Conservation (phyloP, 1,140 invertebrate genomes). For the Grapholita molesta region DNA sequence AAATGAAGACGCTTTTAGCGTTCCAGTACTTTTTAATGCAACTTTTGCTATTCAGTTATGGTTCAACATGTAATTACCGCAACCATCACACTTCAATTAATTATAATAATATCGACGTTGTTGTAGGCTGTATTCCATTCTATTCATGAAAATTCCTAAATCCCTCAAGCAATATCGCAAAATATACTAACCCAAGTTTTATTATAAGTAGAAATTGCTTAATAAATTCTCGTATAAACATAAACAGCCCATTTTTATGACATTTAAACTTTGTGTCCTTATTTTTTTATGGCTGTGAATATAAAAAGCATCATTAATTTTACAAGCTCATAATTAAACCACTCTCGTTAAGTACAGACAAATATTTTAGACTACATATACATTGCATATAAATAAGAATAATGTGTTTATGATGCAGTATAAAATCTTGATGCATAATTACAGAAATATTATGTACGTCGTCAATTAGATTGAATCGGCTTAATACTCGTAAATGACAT, state of each 20-base stretch:
- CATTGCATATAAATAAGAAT: neutral
- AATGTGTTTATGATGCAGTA: neutral
- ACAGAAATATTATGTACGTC: too few relatives aligned
- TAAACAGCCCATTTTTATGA: neutral
- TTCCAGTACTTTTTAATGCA: too few relatives aligned
- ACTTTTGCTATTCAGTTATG: too few relatives aligned
- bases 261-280: neutral
- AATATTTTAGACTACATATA: neutral
- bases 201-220: neutral
- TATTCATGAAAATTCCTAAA: too few relatives aligned
- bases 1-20: too few relatives aligned
- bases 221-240: neutral
- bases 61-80: too few relatives aligned
- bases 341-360: neutral
- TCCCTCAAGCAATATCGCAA: neutral
- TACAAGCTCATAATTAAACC: neutral
- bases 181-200: neutral
- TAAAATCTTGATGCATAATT: neutral
- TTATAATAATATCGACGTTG: too few relatives aligned
- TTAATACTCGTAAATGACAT: too few relatives aligned
- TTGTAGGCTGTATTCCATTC: too few relatives aligned
- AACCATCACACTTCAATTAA: too few relatives aligned
- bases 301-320: neutral
- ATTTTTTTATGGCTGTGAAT: neutral
- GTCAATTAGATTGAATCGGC: too few relatives aligned